These are phyloP conservation scores for Philereme vetulata DNA, from an alignment of 2,888 invertebrate species.

Conservation along the genomic window DNA sequence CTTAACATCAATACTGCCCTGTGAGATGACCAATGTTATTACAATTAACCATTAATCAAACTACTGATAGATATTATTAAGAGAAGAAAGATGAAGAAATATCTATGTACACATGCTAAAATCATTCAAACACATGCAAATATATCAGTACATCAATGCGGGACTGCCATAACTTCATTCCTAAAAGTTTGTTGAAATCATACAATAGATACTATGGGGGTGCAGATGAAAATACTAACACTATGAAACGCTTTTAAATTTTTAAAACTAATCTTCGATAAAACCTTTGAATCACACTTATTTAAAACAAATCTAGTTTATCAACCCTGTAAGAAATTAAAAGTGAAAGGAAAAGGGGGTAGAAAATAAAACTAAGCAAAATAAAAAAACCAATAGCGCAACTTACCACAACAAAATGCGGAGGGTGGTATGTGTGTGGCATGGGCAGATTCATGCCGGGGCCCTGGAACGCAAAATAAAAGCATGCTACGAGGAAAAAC, in stretches of 20 bases:
- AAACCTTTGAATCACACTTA: no score
- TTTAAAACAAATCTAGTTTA: not conserved
- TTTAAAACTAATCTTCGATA: no score
- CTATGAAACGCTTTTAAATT: no score
- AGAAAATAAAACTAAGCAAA: conserved; percentile 38
- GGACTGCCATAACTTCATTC: conserved; percentile 3
- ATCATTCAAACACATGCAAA: conserved; percentile 17
- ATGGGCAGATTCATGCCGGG: conserved; percentile 81
- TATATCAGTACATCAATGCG: conserved; percentile 7
- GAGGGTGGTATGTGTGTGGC: conserved; percentile 82
- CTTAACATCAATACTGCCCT: not conserved
- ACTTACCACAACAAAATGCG: conserved; percentile 84
- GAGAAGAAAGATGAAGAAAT: not conserved
- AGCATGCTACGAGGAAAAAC: conserved; percentile 74
- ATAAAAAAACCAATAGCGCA: conserved; percentile 42
- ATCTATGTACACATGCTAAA: conserved; percentile 20
- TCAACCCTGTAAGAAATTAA: not conserved
- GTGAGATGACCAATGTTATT: not conserved
- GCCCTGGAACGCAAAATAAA: conserved; percentile 79
- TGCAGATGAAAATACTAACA: not conserved
- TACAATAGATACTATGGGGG: not conserved
- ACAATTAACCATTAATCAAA: not conserved
- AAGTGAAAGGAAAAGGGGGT: conserved; percentile 21
- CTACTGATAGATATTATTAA: not conserved
- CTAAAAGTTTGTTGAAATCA: not conserved